Evolutionary conservation across 2,797 vertebrate species (phyloP).

Genomic region (Rhinoraja longicauda): DNA sequence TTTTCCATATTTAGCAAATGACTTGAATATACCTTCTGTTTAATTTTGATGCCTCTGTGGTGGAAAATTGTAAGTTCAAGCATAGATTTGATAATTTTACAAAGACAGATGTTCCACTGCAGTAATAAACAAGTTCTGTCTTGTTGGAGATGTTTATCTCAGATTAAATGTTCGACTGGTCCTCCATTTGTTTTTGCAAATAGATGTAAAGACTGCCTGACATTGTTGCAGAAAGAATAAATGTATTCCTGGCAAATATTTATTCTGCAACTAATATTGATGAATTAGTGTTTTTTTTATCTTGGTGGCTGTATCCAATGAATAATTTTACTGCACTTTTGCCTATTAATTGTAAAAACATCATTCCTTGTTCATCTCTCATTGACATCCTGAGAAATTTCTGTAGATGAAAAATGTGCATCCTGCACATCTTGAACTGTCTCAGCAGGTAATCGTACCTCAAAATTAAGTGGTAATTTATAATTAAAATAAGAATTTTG

Average conservation of each 20-base stretch:
- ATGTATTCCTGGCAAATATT: not conserved
- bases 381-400: not conserved
- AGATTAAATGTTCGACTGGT: not conserved
- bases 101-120: not conserved
- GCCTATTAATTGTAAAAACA: not conserved
- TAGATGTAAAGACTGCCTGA: not conserved
- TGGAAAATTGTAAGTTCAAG: not conserved
- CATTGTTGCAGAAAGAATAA: not conserved
- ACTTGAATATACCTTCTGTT: not conserved
- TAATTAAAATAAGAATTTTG: too few relatives aligned
- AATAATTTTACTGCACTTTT: too few relatives aligned
- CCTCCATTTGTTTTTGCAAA: not conserved
- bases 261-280: not conserved
- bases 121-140: not conserved
- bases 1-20: not conserved
- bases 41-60: not conserved
- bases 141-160: not conserved
- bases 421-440: not conserved
- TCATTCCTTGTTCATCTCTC: not conserved
- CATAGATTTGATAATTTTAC: not conserved
- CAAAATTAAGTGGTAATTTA: not conserved
- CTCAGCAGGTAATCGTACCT: not conserved
- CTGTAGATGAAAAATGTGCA: too few relatives aligned
- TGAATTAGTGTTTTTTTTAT: not conserved
- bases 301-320: not conserved